Evolutionary conservation across 2,888 invertebrate genomes (phyloP).

Genomic region (Epsilonema sp.): DNA sequence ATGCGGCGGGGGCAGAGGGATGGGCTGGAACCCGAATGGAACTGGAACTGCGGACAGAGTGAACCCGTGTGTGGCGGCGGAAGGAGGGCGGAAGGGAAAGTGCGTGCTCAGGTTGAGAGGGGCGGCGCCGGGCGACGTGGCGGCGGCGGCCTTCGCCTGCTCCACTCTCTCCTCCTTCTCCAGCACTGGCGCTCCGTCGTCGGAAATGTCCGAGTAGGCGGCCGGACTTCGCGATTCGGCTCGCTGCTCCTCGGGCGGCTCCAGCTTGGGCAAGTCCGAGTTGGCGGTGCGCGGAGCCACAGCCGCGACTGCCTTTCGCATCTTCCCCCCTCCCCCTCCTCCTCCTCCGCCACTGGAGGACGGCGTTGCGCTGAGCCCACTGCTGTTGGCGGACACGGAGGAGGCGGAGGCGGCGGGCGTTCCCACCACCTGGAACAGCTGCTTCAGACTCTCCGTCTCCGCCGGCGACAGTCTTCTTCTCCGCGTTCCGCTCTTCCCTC

Average conservation of each 20-base stretch:
- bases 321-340: no score
- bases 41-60: background rate
- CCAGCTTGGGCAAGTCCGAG: background rate
- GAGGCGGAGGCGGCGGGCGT: no score
- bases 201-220: constrained; percentile 2
- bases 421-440: background rate
- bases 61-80: background rate
- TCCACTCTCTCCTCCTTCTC: background rate
- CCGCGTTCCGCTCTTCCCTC: background rate
- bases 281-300: background rate
- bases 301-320: background rate
- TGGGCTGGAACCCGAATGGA: background rate
- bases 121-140: background rate
- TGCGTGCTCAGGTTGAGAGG: no score
- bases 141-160: background rate
- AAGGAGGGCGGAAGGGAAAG: no score
- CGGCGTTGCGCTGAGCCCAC: no score
- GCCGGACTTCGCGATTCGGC: background rate
- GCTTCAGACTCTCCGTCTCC: background rate
- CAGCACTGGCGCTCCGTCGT: constrained; percentile 1
- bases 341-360: no score
- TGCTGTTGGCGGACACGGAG: no score
- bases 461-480: background rate
- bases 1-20: background rate
- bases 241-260: background rate